Evolutionary conservation across 2,797 vertebrate genomes (phyloP), one percentile per base, ranked within the genome.

Genomic region (Pipistrellus pygmaeus): DNA sequence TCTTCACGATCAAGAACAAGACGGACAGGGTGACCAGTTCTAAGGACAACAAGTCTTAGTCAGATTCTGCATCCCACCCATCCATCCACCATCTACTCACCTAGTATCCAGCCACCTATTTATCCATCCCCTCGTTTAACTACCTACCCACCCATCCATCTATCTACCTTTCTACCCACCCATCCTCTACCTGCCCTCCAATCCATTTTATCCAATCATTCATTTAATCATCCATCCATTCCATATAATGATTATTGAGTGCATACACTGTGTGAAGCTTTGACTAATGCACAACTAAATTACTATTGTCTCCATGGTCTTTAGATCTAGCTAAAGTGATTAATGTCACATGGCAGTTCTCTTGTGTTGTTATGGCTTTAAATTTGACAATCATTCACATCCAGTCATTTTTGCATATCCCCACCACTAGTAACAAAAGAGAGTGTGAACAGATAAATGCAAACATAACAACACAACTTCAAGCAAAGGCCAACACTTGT

Each of bases 1-100:
- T 99, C 99, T 55, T 98, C 99, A 77, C 99, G 98, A 90, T 99
- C 99, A 95, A 99, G 98, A 92, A 99, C 96, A 93, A 99, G 98
- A 72, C 98, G 98, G 51, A 99, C 98, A 0, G 99, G 97, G 14
- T 80, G 98, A 84, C 96, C 97, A 6, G 98, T 99, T 98, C 99
- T 99, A 95, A 96, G 96, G 64, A 95, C 94, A 92, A 95, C 38
- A 94, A 25, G 32, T 68, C n/a, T 35, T 68, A 20, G 17, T 66
- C 64, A 9, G 9, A 32, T 32, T 51, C 46, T 57, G 35, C 20
- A 51, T 32, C 18, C 35, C 14, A 60, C 30, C 21, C 62, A 71
- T 6, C 21, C n/a, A 18, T 18, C 60, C 8, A 41, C 7, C 8
- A 38, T 32, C 32, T 51, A 71, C 30, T 38, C 62, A 51, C 27